A percentile compares a stretch with the other conserved stretches of the same genome.
These are phyloP conservation scores for Hanleya hanleyi DNA, from an alignment of 2,888 invertebrate species.

Conservation along the genomic window DNA sequence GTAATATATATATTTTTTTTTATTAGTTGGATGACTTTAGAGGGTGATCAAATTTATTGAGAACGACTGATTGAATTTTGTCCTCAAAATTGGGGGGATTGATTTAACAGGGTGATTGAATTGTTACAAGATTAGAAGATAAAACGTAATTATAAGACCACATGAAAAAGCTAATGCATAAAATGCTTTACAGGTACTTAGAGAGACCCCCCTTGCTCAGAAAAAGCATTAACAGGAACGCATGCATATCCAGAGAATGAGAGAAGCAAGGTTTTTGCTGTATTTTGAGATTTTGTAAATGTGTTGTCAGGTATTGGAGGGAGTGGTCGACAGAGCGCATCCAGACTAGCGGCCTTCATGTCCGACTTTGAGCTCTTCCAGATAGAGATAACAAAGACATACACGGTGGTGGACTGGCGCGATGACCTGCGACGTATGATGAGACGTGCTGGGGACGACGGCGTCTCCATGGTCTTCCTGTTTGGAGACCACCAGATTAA, in stretches of 20 bases:
- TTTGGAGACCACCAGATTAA: constrained; percentile 73
- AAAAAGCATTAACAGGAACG: too few relatives aligned
- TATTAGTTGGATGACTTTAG: too few relatives aligned
- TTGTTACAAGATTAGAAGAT: too few relatives aligned
- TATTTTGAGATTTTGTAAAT: not conserved
- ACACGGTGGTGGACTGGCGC: constrained; percentile 68
- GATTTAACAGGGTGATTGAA: too few relatives aligned
- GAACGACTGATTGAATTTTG: too few relatives aligned
- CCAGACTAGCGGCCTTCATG: constrained; percentile 70
- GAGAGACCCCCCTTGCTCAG: too few relatives aligned
- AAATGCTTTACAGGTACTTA: too few relatives aligned
- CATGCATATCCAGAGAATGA: too few relatives aligned
- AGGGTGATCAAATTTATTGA: too few relatives aligned
- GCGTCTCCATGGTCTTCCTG: constrained; percentile 68
- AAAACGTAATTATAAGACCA: not conserved
- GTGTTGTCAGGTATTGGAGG: constrained; percentile 68
- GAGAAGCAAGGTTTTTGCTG: too few relatives aligned
- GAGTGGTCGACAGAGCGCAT: constrained; percentile 71
- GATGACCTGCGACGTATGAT: constrained; percentile 71
- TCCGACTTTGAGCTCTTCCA: constrained; percentile 72
- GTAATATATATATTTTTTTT: too few relatives aligned
- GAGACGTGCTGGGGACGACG: constrained; percentile 67
- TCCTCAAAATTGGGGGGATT: too few relatives aligned
- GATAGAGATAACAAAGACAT: constrained; percentile 72
- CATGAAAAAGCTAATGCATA: not conserved